phyloP scores from a whole-genome alignment of 1,140 invertebrate species.

The Diachasmimorpha longicaudata region DNA sequence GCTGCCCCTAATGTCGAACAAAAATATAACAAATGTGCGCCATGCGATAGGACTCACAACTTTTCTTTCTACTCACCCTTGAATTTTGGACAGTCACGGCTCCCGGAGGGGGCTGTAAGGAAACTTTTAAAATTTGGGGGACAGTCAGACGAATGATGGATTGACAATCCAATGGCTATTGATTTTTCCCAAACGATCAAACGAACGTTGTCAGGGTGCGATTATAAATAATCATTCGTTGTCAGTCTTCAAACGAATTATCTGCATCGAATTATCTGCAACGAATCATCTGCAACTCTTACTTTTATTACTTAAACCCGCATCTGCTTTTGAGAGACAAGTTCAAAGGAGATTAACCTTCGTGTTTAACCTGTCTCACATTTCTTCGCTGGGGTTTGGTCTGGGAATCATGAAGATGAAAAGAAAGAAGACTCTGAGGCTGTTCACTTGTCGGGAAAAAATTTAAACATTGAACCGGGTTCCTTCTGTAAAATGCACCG shows the following conservation, averaged over 20 bases:
- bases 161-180: too few species aligned
- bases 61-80: background rate
- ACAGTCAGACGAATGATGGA: too few species aligned
- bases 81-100: background rate
- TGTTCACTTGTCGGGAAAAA: too few species aligned
- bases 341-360: background rate
- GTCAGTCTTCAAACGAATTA: too few species aligned
- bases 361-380: background rate
- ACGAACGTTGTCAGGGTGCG: too few species aligned
- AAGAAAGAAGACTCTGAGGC: background rate
- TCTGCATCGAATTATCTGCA: too few species aligned
- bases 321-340: background rate
- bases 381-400: background rate
- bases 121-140: background rate
- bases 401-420: background rate
- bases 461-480: too few species aligned
- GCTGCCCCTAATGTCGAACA: background rate
- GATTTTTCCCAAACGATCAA: too few species aligned
- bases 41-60: background rate
- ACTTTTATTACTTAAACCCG: too few species aligned
- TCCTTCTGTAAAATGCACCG: too few species aligned
- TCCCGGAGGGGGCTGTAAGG: background rate
- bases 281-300: too few species aligned
- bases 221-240: too few species aligned
- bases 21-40: background rate